Conservation (phyloP, 2,113 vertebrate genomes). For the Nycticorax nycticorax region DNA sequence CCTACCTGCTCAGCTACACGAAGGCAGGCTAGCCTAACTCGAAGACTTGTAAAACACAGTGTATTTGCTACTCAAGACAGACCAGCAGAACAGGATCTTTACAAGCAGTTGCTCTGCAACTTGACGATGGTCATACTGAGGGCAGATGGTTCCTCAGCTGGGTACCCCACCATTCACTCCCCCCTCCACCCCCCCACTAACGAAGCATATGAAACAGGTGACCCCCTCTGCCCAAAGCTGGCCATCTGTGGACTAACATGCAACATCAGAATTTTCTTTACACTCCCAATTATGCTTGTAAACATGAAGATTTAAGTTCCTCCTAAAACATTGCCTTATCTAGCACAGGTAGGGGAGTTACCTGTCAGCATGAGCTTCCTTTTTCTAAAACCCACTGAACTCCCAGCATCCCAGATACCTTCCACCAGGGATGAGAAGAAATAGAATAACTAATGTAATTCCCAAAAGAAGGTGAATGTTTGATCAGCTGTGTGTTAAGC, state of each 20-base stretch:
- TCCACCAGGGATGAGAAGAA: background rate
- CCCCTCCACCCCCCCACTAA: no score
- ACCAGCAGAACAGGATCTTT: background rate
- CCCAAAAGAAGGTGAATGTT: background rate
- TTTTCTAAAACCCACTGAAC: background rate
- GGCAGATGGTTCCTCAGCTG: background rate
- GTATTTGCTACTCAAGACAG: background rate
- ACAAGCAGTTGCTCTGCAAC: no score
- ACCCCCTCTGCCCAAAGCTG: background rate
- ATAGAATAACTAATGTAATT: background rate
- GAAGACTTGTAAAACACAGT: background rate
- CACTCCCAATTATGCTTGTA: background rate
- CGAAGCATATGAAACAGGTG: background rate
- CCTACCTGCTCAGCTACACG: background rate
- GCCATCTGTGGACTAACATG: background rate
- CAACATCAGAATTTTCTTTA: background rate
- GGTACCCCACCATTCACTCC: background rate
- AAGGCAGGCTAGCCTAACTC: background rate
- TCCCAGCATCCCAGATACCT: background rate
- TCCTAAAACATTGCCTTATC: background rate
- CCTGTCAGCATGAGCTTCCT: background rate
- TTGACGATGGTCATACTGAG: background rate
- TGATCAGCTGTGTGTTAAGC: conserved; percentile 21
- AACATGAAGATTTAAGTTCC: background rate
- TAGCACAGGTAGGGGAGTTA: background rate